Evolutionary conservation across 2,888 invertebrate species (phyloP).

Genomic region (Aphodius granarius): DNA sequence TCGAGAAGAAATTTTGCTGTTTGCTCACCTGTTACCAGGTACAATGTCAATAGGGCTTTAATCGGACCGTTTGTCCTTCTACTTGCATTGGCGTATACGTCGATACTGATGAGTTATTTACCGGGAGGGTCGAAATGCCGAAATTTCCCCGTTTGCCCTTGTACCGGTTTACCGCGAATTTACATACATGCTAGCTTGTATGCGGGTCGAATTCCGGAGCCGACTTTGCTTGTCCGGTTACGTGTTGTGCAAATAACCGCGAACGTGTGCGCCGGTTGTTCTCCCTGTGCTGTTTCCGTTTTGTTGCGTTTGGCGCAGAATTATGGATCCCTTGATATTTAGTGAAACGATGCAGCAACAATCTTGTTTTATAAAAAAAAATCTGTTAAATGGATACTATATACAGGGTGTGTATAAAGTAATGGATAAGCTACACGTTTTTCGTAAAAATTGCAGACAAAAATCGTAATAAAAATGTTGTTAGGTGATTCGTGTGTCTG

Average conservation of each 20-base stretch:
- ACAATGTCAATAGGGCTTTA: too few species aligned
- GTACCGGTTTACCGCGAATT: background rate
- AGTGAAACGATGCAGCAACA: background rate
- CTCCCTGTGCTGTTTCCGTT: background rate
- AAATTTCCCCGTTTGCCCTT: background rate
- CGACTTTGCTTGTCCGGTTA: background rate
- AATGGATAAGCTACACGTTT: too few species aligned
- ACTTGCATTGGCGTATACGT: background rate
- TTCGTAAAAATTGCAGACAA: too few species aligned
- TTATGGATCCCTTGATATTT: background rate
- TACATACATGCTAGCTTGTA: background rate
- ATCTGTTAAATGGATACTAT: too few species aligned
- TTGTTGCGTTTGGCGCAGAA: background rate
- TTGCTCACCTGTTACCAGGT: too few species aligned
- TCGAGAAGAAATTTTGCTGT: too few species aligned
- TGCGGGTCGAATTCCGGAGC: background rate
- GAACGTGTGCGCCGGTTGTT: background rate
- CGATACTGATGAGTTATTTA: background rate
- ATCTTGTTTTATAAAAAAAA: too few species aligned
- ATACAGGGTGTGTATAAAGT: too few species aligned
- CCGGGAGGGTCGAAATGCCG: background rate
- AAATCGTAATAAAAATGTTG: too few species aligned
- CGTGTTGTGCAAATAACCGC: background rate
- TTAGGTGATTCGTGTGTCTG: too few species aligned
- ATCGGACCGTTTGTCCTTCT: background rate